Base-by-base conservation (phyloP, 2,797 vertebrate genomes). In the Glossophaga mutica region DNA sequence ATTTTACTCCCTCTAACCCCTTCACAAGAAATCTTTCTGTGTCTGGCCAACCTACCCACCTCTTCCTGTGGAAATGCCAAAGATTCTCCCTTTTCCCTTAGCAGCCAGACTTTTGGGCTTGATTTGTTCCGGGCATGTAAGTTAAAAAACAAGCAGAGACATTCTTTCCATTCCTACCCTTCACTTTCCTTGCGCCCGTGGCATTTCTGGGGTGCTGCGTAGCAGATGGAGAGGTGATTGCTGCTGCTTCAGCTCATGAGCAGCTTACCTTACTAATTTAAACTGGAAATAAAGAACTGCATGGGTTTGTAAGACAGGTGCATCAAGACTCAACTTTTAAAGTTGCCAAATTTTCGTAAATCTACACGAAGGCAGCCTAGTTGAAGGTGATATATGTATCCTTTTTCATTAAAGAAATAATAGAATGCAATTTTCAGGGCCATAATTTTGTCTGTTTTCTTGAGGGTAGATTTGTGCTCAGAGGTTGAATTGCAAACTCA, bases 121-220 rank as follows among this genome's bases (percentile, higher is more conserved):
- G 82, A 86, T 97, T 96, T 94, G 68, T 50, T 94, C 37, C 37
- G 84, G 77, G 32, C 46, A 77, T 89, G 94, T 88, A 70, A 73
- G 44, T 87, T 73, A 59, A 74, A 96, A 88, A n/a, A 19, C 42
- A 79, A 68, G 92, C 55, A 90, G 46, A 93, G 42, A 86, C 70
- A 8, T 91, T 77, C 44, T 97, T 96, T 91, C 24, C 68, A 21
- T 73, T 77, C 57, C 24, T 73, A 19, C 9, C 29, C 85, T 85
- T 96, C 37, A 24, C 73, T 95, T 95, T 95, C n/a, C 32, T 94
- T 83, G 65, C 77, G 52, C 90, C n/a, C 1, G 2, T 32, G 50
- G 14, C 37, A 16, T 86, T 92, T 96, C 65, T 55, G 19, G 70
- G 85, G 82, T 86, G 55, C 81, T 70, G 29, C 70, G 68, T 7